Conservation (phyloP, 2,113 vertebrate species). For the Vulpes lagopus region DNA sequence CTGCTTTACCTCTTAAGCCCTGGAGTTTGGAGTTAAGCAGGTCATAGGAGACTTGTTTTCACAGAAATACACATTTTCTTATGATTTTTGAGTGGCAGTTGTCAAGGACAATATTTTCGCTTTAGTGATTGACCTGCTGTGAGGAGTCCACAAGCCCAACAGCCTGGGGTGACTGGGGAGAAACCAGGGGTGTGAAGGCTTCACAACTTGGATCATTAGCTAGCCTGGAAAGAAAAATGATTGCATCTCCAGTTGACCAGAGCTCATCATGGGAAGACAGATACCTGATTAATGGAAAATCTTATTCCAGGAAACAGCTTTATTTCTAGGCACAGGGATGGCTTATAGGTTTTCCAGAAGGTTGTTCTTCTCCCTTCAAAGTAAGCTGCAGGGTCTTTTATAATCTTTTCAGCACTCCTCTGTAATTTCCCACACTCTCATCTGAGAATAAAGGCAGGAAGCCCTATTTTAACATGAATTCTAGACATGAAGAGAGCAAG, state of each 20-base stretch:
- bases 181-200: conserved; percentile 4
- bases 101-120: conserved; percentile 28
- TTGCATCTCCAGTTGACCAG: conserved; percentile 44
- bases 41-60: conserved; percentile 20
- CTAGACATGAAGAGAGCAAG: conserved; percentile 17
- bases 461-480: not conserved
- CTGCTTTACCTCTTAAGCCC: not conserved
- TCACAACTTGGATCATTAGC: conserved; percentile 5
- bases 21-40: not conserved
- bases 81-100: not conserved
- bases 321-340: conserved; percentile 17
- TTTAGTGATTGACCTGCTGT: conserved; percentile 5
- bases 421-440: not conserved
- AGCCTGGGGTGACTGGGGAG: not conserved
- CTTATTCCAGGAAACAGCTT: conserved; percentile 61
- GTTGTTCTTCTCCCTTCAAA: conserved; percentile 31
- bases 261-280: conserved; percentile 36
- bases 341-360: conserved; percentile 53
- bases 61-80: conserved; percentile 42
- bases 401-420: not conserved
- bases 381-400: not conserved
- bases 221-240: conserved; percentile 51
- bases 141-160: not conserved
- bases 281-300: conserved; percentile 39
- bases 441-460: conserved; percentile 23